Evolutionary conservation across 2,797 vertebrate species (phyloP).

Genomic region (Acanthiza pusilla): DNA sequence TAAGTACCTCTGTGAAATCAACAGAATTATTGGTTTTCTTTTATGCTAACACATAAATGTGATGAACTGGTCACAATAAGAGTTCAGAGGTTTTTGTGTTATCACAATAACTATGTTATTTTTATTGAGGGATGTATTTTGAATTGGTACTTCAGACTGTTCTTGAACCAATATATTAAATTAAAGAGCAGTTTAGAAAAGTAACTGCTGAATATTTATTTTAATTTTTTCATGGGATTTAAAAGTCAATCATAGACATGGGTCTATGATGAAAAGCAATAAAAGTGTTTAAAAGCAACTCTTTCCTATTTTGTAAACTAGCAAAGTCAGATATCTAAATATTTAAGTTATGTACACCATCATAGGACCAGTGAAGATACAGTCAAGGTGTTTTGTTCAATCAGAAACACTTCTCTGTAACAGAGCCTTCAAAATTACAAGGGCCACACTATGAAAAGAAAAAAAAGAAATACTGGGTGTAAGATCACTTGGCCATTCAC

Average conservation of each 20-base stretch:
- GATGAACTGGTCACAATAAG: neutral
- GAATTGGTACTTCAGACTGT: neutral
- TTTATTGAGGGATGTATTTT: neutral
- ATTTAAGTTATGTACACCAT: neutral
- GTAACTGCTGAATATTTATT: neutral
- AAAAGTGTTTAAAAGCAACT: neutral
- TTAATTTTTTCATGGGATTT: neutral
- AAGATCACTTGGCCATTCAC: neutral
- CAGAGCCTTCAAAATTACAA: neutral
- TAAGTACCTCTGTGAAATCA: neutral
- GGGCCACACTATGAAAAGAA: neutral
- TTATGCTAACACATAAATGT: neutral
- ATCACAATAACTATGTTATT: neutral
- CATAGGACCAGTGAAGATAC: neutral
- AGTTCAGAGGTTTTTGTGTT: neutral
- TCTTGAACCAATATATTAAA: neutral
- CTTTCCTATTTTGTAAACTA: neutral
- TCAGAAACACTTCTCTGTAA: neutral
- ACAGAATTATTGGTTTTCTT: neutral
- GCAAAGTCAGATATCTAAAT: neutral
- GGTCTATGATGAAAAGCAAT: neutral
- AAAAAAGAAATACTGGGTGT: neutral
- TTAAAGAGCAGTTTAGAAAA: neutral
- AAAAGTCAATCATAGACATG: neutral
- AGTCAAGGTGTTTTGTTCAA: neutral